Evolutionary conservation across 2,113 vertebrate species (phyloP).

Genomic region (Collichthys lucidus): DNA sequence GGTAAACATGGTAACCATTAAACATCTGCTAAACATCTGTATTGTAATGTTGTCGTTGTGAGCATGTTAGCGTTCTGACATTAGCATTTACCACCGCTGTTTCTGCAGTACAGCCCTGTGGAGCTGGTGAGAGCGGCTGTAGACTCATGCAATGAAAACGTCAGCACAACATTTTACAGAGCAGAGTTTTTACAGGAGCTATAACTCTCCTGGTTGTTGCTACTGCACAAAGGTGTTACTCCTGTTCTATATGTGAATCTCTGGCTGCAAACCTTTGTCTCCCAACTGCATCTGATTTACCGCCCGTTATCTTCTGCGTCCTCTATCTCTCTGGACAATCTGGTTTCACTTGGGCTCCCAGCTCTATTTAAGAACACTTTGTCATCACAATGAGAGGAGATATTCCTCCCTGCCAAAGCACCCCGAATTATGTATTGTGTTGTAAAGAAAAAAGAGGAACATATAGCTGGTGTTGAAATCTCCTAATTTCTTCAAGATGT

Average conservation of each 20-base stretch:
- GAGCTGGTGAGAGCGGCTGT: not conserved
- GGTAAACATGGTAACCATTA: not conserved
- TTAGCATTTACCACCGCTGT: not conserved
- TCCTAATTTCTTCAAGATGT: conserved; percentile 79
- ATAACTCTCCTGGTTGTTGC: conserved; percentile 52
- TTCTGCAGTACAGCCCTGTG: not conserved
- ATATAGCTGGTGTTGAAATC: conserved; percentile 59
- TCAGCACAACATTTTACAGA: conserved; percentile 42
- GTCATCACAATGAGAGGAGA: conserved; percentile 72
- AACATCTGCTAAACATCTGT: not conserved
- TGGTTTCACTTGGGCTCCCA: conserved; percentile 76
- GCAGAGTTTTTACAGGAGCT: conserved; percentile 36
- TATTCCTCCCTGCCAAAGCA: conserved; percentile 57
- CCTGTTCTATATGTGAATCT: conserved; percentile 43
- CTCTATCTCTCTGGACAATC: conserved; percentile 68
- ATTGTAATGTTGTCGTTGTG: not conserved
- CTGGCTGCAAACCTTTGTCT: conserved; percentile 45
- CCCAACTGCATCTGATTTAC: conserved; percentile 62
- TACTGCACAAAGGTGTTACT: conserved; percentile 59
- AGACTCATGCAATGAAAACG: conserved; percentile 42
- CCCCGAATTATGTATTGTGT: conserved; percentile 70
- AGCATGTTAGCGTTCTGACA: not conserved
- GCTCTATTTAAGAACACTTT: conserved; percentile 70
- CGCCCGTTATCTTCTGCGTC: conserved; percentile 61
- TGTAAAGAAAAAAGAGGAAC: conserved; percentile 47